A percentile compares a stretch with the other conserved stretches of the same genome.
Conservation (phyloP, 2,888 invertebrate genomes). For the Pomacea canaliculata region DNA sequence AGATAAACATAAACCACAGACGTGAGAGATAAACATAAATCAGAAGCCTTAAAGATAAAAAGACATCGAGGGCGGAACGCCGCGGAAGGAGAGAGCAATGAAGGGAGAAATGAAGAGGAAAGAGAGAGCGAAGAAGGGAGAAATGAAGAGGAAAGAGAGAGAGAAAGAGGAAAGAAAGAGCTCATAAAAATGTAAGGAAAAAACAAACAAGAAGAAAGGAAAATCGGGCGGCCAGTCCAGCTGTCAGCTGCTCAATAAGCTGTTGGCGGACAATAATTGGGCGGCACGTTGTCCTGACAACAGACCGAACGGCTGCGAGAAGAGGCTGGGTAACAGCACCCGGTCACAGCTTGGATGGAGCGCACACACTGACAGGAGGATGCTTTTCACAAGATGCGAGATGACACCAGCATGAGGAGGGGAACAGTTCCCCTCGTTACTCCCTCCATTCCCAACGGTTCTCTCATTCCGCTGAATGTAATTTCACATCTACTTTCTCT, state of each 20-base stretch:
- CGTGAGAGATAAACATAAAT: neutral
- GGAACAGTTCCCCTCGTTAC: no score
- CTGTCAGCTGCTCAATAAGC: neutral
- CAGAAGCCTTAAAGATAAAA: neutral
- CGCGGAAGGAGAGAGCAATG: slow-evolving; percentile 1
- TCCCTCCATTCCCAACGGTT: no score
- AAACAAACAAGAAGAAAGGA: neutral
- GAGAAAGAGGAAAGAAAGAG: neutral
- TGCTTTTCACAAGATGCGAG: no score
- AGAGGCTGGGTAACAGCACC: neutral
- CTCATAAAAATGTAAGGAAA: no score
- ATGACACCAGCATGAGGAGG: no score
- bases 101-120: neutral
- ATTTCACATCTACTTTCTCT: no score
- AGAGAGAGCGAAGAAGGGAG: slow-evolving; percentile 8
- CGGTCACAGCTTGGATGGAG: neutral
- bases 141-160: neutral
- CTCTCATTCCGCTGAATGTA: neutral
- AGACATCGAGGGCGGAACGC: neutral
- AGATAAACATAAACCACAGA: neutral
- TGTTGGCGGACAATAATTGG: neutral
- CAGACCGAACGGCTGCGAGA: neutral
- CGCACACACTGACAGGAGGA: no score
- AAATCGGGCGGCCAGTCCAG: neutral
- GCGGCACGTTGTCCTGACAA: neutral